Evolutionary conservation across 2,797 vertebrate genomes (phyloP).

Genomic region (Diglossa cyanea): DNA sequence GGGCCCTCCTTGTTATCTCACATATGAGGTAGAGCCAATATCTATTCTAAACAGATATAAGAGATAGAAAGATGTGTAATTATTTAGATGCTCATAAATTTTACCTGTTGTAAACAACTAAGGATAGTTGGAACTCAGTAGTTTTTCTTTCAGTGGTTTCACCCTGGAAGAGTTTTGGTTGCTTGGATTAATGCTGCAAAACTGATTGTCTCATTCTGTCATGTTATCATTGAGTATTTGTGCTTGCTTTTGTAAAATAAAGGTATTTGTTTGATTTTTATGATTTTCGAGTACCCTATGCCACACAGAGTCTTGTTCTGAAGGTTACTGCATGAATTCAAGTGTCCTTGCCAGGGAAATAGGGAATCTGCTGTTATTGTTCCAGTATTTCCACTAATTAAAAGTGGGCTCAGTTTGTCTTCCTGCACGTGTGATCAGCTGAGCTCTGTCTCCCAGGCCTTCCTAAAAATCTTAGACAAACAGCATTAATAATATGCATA

Average conservation of each 20-base stretch:
- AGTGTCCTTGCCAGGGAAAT: background rate
- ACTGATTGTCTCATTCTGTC: background rate
- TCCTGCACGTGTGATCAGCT: background rate
- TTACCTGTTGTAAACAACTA: background rate
- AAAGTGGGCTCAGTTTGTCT: background rate
- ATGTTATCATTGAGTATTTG: background rate
- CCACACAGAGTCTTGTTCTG: background rate
- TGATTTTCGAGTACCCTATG: background rate
- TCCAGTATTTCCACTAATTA: background rate
- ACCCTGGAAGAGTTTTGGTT: background rate
- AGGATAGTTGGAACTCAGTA: background rate
- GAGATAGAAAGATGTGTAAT: background rate
- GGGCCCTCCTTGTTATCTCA: background rate
- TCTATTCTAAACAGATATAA: background rate
- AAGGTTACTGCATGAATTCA: background rate
- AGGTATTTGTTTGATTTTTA: background rate
- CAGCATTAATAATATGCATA: background rate
- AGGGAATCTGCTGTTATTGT: background rate
- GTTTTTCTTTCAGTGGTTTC: background rate
- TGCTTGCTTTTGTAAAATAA: background rate
- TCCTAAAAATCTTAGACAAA: background rate
- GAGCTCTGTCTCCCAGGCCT: background rate
- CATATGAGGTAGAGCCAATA: background rate
- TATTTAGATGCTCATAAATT: background rate
- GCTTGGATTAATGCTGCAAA: background rate